phyloP scores from a whole-genome alignment of 2,888 invertebrate genomes.

The Heteromyza rotundicornis region DNA sequence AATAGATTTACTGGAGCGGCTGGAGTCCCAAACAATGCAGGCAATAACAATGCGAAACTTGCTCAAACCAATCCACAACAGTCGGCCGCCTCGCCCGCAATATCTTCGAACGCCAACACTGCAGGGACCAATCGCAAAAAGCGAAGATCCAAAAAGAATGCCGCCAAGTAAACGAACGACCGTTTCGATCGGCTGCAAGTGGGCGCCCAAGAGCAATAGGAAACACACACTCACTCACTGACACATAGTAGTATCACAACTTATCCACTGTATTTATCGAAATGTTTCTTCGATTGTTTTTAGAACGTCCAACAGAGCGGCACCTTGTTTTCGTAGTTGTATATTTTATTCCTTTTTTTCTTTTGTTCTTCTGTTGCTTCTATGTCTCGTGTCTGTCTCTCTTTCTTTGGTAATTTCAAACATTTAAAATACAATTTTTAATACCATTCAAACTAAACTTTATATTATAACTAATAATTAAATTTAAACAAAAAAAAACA shows the following conservation, averaged over 20 bases:
- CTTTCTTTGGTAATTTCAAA: not conserved
- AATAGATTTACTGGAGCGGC: conserved; percentile 34
- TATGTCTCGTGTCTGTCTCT: no score
- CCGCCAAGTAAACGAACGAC: conserved; percentile 19
- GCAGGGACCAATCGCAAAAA: conserved; percentile 46
- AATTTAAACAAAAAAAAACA: conserved; percentile 1
- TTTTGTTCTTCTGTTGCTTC: not conserved
- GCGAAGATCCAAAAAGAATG: conserved; percentile 52
- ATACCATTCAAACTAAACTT: not conserved
- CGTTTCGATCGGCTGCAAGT: not conserved
- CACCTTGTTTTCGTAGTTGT: not conserved
- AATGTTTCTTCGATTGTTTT: no score
- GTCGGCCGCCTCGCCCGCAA: no score
- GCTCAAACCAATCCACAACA: conserved; percentile 15
- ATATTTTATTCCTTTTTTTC: not conserved
- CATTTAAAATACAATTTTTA: not conserved
- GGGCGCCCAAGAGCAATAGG: not conserved
- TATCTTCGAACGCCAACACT: conserved; percentile 18
- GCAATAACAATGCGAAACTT: conserved; percentile 16
- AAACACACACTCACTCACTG: not conserved
- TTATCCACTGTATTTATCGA: not conserved
- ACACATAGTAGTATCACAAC: no score
- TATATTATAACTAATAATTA: not conserved
- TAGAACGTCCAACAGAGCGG: not conserved
- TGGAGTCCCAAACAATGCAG: conserved; percentile 29